A percentile compares a stretch with the other conserved stretches of the same genome.
Evolutionary conservation across 1,140 invertebrate genomes (phyloP).

Genomic region (Hyphantria cunea): DNA sequence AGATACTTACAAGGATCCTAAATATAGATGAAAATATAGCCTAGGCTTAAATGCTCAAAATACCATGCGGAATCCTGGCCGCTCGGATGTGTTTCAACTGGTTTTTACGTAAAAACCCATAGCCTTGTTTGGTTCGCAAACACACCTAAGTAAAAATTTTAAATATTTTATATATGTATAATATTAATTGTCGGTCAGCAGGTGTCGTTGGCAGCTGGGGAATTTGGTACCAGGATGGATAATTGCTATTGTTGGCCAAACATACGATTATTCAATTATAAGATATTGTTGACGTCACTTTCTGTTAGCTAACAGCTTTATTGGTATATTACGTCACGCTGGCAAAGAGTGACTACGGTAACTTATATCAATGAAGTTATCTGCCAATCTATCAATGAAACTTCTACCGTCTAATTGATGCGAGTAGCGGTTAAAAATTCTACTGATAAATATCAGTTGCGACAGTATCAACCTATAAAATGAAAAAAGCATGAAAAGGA

Average conservation of each 20-base stretch:
- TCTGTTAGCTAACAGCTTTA: too few relatives aligned
- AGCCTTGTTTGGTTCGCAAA: conserved; percentile 8
- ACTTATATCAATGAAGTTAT: too few relatives aligned
- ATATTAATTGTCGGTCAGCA: conserved; percentile 11
- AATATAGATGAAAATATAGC: not conserved
- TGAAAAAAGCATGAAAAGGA: too few relatives aligned
- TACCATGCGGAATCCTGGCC: conserved; percentile 17
- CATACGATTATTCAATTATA: too few relatives aligned
- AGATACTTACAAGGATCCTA: too few relatives aligned
- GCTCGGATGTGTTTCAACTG: conserved; percentile 13
- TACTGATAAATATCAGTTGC: too few relatives aligned
- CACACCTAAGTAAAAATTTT: conserved; percentile 19
- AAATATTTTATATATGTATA: conserved; percentile 4
- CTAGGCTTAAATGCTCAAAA: conserved; percentile 2
- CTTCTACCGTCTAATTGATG: too few relatives aligned
- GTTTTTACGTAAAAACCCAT: conserved; percentile 30
- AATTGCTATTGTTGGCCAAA: not conserved
- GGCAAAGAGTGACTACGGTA: too few relatives aligned
- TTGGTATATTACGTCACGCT: too few relatives aligned
- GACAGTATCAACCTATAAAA: not conserved
- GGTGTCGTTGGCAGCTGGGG: conserved; percentile 9
- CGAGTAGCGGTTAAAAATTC: not conserved
- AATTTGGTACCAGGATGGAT: too few relatives aligned
- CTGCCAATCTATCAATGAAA: too few relatives aligned
- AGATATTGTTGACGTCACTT: too few relatives aligned